Evolutionary conservation across 1,140 invertebrate species (phyloP).

Genomic region (Globodera ellingtonae): DNA sequence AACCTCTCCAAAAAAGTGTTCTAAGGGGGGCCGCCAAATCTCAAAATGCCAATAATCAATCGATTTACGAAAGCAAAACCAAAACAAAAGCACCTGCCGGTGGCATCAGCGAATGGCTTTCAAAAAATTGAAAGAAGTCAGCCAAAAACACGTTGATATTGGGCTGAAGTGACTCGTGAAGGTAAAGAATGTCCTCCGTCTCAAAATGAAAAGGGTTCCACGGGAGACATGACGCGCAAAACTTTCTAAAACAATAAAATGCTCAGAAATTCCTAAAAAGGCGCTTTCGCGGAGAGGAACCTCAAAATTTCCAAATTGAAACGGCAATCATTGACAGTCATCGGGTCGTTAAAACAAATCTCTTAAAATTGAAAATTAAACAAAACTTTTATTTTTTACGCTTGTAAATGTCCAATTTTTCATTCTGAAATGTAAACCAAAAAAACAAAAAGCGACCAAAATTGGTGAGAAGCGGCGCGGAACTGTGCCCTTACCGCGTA

Average conservation of each 20-base stretch:
- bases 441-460: too few relatives aligned
- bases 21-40: too few relatives aligned
- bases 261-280: not conserved
- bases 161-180: slow-evolving; percentile 84
- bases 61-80: not conserved
- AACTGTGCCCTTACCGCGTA: slow-evolving; percentile 67
- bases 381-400: slow-evolving; percentile 10
- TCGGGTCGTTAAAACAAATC: slow-evolving; percentile 68
- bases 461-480: not conserved
- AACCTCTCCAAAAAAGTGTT: too few relatives aligned
- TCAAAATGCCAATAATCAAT: too few relatives aligned
- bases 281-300: slow-evolving; percentile 49
- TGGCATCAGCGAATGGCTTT: slow-evolving; percentile 66
- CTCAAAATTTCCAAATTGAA: slow-evolving; percentile 88
- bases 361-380: slow-evolving; percentile 63
- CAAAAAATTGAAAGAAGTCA: slow-evolving; percentile 91
- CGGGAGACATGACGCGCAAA: slow-evolving; percentile 80
- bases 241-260: slow-evolving; percentile 68
- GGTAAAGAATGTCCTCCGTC: slow-evolving; percentile 92
- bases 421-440: too few relatives aligned
- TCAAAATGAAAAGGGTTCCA: slow-evolving; percentile 89
- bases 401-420: too few relatives aligned
- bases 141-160: slow-evolving; percentile 91
- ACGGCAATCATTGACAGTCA: slow-evolving; percentile 81
- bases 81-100: slow-evolving; percentile 9